Evolutionary conservation across 2,797 vertebrate genomes (phyloP).

Genomic region (Rhinichthys osculus): DNA sequence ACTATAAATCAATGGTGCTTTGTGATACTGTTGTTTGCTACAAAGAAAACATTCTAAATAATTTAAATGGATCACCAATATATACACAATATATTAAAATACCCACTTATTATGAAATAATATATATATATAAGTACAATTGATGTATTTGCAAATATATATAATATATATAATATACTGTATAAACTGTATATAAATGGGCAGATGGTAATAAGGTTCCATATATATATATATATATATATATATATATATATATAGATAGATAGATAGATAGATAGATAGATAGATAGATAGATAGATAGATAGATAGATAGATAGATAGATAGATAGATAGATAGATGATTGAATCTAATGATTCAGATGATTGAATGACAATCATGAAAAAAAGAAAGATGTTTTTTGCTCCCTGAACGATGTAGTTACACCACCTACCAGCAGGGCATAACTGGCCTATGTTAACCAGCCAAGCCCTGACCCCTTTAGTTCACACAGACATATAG

Average conservation of each 20-base stretch:
- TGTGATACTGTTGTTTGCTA: neutral
- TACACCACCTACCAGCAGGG: slow-evolving; percentile 15
- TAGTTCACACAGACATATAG: slow-evolving; percentile 91
- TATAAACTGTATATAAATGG: too few species aligned
- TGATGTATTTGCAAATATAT: too few species aligned
- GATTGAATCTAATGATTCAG: too few species aligned
- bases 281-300: neutral
- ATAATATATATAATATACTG: too few species aligned
- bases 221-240: too few species aligned
- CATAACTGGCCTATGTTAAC: slow-evolving; percentile 24
- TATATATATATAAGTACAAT: neutral
- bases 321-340: neutral
- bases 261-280: neutral
- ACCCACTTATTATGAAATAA: neutral
- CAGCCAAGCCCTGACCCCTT: slow-evolving; percentile 34
- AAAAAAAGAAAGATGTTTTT: neutral
- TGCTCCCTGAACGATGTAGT: neutral
- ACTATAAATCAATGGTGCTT: neutral
- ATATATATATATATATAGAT: neutral
- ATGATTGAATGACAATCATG: neutral
- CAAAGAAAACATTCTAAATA: neutral
- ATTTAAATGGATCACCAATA: neutral
- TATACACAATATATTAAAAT: neutral
- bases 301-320: too few species aligned
- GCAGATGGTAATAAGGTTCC: too few species aligned